These are phyloP conservation scores for Vombatus ursinus DNA, from an alignment of 2,113 vertebrate genomes.

Conservation along the genomic window DNA sequence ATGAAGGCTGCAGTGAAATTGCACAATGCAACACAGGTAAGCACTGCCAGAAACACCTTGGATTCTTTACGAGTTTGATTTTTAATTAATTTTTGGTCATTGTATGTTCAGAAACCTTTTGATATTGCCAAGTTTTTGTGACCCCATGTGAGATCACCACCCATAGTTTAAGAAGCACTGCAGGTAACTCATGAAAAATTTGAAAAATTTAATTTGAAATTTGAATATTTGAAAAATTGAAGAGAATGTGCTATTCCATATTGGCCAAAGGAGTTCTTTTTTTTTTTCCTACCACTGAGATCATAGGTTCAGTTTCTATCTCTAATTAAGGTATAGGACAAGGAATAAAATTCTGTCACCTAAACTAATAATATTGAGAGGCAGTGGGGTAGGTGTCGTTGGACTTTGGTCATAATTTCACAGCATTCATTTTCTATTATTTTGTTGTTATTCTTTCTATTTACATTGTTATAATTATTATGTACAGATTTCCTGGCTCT, in stretches of 20 bases:
- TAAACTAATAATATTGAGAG: neutral
- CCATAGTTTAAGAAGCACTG: no score
- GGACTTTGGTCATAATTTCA: neutral
- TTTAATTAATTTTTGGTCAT: no score
- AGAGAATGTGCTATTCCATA: neutral
- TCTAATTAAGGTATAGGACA: neutral
- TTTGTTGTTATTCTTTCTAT: neutral
- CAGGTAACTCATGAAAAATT: neutral
- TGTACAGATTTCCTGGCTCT: neutral
- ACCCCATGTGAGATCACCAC: no score
- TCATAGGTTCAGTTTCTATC: neutral
- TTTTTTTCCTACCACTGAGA: neutral
- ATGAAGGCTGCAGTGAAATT: no score
- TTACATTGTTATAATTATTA: neutral
- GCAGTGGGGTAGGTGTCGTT: neutral
- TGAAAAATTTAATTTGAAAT: neutral
- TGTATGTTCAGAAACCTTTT: no score
- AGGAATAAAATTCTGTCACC: constrained; percentile 8
- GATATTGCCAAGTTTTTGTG: no score
- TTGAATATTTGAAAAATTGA: neutral
- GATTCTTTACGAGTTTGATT: no score
- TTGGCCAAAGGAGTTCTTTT: neutral
- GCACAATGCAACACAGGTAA: no score
- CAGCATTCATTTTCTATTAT: neutral
- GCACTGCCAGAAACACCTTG: no score